These are phyloP conservation scores for Coronaproctus castanopsis DNA, from an alignment of 2,888 invertebrate genomes.

Conservation along the genomic window DNA sequence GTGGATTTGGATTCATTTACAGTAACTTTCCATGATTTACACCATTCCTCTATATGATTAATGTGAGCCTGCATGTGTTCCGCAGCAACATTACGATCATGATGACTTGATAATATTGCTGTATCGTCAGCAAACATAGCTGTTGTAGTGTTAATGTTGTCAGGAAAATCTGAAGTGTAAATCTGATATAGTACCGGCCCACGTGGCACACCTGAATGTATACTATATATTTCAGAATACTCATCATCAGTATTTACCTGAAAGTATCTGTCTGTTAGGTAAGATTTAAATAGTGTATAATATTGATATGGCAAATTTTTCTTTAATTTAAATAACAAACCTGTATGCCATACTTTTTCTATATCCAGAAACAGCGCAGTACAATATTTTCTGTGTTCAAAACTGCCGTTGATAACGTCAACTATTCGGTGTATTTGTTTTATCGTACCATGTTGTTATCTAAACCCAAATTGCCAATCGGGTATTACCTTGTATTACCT, in stretches of 20 bases:
- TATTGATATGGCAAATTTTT: neutral
- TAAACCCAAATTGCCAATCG: neutral
- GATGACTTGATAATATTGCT: neutral
- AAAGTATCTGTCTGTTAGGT: neutral
- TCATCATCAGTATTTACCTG: neutral
- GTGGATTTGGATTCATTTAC: neutral
- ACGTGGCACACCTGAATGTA: neutral
- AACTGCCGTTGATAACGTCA: neutral
- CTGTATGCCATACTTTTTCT: neutral
- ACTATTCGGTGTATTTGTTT: neutral
- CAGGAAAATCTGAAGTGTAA: neutral
- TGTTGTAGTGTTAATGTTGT: neutral
- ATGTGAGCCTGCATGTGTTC: neutral
- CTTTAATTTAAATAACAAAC: neutral
- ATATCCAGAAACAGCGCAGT: neutral
- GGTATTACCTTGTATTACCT: no score
- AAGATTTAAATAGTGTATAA: neutral
- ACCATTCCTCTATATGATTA: neutral
- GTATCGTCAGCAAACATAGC: neutral
- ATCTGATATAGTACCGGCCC: neutral
- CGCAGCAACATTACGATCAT: neutral
- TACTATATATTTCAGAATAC: neutral
- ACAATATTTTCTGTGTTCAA: neutral
- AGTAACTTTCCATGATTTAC: neutral
- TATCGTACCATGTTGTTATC: neutral